phyloP scores from a whole-genome alignment of 2,888 invertebrate species.

The Peribatodes rhomboidaria region DNA sequence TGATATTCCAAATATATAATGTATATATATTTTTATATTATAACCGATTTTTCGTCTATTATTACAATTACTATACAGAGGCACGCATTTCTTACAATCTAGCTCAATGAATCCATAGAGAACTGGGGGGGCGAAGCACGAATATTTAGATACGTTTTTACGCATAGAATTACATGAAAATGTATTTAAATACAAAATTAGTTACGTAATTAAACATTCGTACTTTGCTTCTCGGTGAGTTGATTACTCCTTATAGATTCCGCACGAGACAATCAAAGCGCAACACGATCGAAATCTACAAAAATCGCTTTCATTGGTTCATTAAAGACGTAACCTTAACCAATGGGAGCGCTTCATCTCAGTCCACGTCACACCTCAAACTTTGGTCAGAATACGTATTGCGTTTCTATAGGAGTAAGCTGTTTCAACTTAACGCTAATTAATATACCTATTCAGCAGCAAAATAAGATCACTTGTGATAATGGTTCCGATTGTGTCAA shows the following conservation, averaged over 20 bases:
- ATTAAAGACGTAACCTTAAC: too few species aligned
- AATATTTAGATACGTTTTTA: not conserved
- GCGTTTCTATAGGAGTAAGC: too few species aligned
- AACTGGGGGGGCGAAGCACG: conserved; percentile 24
- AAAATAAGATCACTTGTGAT: conserved; percentile 53
- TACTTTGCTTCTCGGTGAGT: not conserved
- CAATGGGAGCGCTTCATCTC: too few species aligned
- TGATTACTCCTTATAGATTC: too few species aligned
- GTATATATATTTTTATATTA: conserved; percentile 41
- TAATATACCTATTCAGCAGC: conserved; percentile 59
- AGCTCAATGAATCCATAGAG: conserved; percentile 52
- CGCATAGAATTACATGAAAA: not conserved
- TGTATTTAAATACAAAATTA: not conserved
- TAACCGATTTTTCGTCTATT: conserved; percentile 56
- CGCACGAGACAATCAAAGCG: too few species aligned
- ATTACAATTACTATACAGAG: conserved; percentile 77
- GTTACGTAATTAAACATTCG: not conserved
- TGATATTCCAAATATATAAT: conserved; percentile 43
- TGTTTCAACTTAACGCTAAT: conserved; percentile 35
- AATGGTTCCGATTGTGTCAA: conserved; percentile 13
- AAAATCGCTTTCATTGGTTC: too few species aligned
- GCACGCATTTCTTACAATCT: conserved; percentile 83
- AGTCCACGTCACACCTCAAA: too few species aligned
- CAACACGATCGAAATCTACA: too few species aligned
- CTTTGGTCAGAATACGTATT: too few species aligned